These are phyloP conservation scores for Euproctis similis DNA, from an alignment of 2,888 invertebrate species.

Conservation along the genomic window DNA sequence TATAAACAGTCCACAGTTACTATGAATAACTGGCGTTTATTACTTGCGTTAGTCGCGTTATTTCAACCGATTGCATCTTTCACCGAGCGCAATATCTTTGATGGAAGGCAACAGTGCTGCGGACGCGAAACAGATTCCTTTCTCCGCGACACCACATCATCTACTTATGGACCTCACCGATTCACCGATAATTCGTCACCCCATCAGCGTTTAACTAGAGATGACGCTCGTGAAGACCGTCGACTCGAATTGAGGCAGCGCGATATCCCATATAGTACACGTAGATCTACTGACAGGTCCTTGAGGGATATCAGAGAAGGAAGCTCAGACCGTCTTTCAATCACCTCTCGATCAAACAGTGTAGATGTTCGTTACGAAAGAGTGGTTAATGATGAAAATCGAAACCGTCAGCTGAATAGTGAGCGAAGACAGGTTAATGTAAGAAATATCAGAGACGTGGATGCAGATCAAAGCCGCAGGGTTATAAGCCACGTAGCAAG, in stretches of 20 bases:
- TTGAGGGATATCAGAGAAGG: constrained; percentile 5
- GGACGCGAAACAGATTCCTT: constrained; percentile 29
- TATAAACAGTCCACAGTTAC: constrained; percentile 47
- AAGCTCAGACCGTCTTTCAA: constrained; percentile 5
- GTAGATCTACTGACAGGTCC: constrained; percentile 9
- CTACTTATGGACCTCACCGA: constrained; percentile 26
- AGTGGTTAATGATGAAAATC: constrained; percentile 5
- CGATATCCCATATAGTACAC: constrained; percentile 7
- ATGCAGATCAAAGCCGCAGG: constrained; percentile 4
- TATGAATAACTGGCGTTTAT: constrained; percentile 71
- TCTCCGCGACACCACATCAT: constrained; percentile 28
- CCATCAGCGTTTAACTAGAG: constrained; percentile 10
- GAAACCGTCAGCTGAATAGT: constrained; percentile 4
- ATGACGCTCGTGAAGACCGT: constrained; percentile 23
- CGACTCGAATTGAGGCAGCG: constrained; percentile 25
- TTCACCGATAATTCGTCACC: constrained; percentile 18
- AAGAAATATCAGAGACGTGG: constrained; percentile 4
- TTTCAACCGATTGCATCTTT: constrained; percentile 52
- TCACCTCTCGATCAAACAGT: constrained; percentile 5
- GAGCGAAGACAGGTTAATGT: constrained; percentile 3
- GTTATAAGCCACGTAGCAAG: background rate
- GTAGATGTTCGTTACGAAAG: constrained; percentile 6
- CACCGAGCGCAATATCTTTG: constrained; percentile 47
- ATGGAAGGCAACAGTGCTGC: constrained; percentile 58
- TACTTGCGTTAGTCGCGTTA: constrained; percentile 58